A percentile compares a stretch with the other conserved stretches of the same genome.
Evolutionary conservation across 2,797 vertebrate species (phyloP).

Genomic region (Neosilurus mollespiculum): DNA sequence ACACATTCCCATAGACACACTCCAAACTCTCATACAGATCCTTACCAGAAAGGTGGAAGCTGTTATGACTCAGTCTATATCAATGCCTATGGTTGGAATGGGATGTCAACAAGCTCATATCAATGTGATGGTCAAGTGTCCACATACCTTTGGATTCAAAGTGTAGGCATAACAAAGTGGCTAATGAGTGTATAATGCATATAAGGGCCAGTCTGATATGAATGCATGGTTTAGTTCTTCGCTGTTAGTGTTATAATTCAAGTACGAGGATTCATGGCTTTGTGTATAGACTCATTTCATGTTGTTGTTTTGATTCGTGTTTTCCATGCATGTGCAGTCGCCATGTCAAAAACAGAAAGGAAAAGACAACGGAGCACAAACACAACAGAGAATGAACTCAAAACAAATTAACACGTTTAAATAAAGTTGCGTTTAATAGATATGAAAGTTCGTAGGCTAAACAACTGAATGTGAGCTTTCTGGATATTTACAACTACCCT

Average conservation of each 20-base stretch:
- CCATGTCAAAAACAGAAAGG: too few relatives aligned
- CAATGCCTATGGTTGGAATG: neutral
- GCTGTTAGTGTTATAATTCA: neutral
- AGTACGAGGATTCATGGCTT: neutral
- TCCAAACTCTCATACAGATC: neutral
- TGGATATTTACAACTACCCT: too few relatives aligned
- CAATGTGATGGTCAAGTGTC: neutral
- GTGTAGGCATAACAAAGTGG: neutral
- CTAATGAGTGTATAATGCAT: neutral
- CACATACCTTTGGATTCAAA: neutral
- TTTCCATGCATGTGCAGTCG: too few relatives aligned
- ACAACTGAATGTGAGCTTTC: too few relatives aligned
- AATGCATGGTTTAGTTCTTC: neutral
- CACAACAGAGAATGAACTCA: too few relatives aligned
- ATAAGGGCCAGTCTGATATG: neutral
- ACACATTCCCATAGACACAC: neutral
- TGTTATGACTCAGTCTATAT: neutral
- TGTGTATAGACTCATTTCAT: neutral
- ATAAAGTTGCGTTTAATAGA: too few relatives aligned
- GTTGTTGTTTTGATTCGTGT: too few relatives aligned
- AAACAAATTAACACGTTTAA: too few relatives aligned
- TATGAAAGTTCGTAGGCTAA: too few relatives aligned
- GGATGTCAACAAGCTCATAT: neutral
- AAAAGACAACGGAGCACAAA: too few relatives aligned
- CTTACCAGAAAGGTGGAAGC: neutral